Percentiles rank a stretch among this genome's conserved stretches.
phyloP scores from a whole-genome alignment of 2,113 vertebrate species.

The Alces alces region DNA sequence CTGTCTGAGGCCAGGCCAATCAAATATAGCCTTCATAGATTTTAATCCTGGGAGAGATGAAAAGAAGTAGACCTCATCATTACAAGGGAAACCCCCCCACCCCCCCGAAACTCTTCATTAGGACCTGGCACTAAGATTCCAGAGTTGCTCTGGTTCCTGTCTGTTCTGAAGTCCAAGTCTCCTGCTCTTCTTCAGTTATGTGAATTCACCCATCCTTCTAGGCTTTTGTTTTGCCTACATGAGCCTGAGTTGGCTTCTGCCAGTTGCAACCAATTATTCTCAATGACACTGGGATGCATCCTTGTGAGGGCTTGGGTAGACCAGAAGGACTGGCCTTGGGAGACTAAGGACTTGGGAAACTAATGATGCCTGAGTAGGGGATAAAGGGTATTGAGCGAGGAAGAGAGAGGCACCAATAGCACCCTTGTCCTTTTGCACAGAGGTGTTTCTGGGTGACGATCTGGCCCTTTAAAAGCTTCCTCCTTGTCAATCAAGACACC shows the following conservation, averaged over 20 bases:
- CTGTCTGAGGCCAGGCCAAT: not conserved
- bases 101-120: not conserved
- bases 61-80: not conserved
- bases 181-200: not conserved
- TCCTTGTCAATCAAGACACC: not conserved
- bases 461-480: not conserved
- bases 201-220: not conserved
- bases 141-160: not conserved
- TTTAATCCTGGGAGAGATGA: not conserved
- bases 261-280: not conserved
- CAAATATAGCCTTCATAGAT: not conserved
- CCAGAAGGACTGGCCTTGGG: not conserved
- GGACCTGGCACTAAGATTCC: not conserved
- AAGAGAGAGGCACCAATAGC: not conserved
- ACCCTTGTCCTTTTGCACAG: not conserved
- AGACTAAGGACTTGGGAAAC: not conserved
- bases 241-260: not conserved
- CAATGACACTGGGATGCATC: not conserved
- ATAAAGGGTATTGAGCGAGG: not conserved
- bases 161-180: not conserved
- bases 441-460: not conserved
- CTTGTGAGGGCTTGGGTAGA: not conserved
- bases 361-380: too few species aligned
- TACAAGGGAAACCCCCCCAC: not conserved
- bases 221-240: not conserved